Evolutionary conservation across 2,888 invertebrate species (phyloP), one percentile per base, ranked within the genome.

Genomic region (Pandemis cinnamomeana): DNA sequence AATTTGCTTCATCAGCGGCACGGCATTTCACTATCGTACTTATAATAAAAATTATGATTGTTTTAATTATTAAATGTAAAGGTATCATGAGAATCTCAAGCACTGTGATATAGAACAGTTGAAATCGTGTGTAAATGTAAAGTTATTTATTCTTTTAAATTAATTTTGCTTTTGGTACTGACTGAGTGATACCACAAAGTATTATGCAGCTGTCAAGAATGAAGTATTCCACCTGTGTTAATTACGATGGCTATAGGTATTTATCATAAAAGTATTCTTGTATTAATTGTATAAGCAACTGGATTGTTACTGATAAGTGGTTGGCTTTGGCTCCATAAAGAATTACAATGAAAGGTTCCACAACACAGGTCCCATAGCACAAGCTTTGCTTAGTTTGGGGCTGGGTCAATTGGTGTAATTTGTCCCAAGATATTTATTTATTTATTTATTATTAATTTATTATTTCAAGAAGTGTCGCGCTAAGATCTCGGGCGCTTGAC

Each of bases 61-160:
- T 6, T 55, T 55, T 55, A 53, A 20, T 53, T 36, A 53, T 36
- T 11, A 58, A 6, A 63, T 46, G 15, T 55, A 6, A 53, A 51
- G 70, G 27, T 44, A 61, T 67, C 20, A 15, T 66, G 36, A 42
- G 62, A 69, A 72, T 72, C 71, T 75, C 75, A 67, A 61, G 61
- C 51, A 70, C 75, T 75, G 76, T 76, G 76, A 75, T 76, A 72
- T 76, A 58, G 48, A 42, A 51, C 75, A 68, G 75, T 63, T 64
- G 48, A 36, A 71, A 55, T 67, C 15, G 41, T 44, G 42, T 70
- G 60, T 67, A 70, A 42, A 44, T 60, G 46, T 15, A 10, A 44
- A 53, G 8, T 67, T 46, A 36, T 13, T 27, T 60, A 72, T 70
- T 63, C 15, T 64, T 63, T 66, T 70, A 60, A 53, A 61, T 66